A percentile compares a stretch with the other conserved stretches of the same genome.
Conservation (phyloP, 2,797 vertebrate genomes). For the Discoglossus pictus region DNA sequence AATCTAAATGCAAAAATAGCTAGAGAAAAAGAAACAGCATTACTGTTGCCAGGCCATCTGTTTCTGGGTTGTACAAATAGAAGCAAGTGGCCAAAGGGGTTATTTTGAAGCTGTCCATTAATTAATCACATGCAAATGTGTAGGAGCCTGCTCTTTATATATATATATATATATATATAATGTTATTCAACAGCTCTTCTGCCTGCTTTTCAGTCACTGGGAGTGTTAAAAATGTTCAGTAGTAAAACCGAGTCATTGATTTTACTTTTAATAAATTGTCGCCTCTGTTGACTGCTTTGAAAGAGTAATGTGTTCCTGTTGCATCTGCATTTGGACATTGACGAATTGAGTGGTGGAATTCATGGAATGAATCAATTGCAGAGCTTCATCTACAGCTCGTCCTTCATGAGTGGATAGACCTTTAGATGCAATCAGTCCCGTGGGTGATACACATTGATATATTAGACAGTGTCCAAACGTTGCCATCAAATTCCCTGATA, state of each 20-base stretch:
- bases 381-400: no score
- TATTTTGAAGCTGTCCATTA: constrained; percentile 31
- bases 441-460: no score
- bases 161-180: no score
- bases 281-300: no score
- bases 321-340: no score
- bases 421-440: no score
- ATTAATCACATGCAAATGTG: constrained; percentile 19
- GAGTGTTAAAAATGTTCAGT: not conserved
- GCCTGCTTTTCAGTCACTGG: not conserved
- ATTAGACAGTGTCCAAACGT: no score
- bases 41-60: constrained; percentile 8
- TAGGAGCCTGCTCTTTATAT: not conserved
- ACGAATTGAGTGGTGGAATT: no score
- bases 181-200: constrained; percentile 4
- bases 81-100: constrained; percentile 15
- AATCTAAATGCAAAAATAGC: constrained; percentile 1
- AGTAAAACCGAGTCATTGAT: not conserved
- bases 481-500: no score
- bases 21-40: not conserved
- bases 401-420: no score
- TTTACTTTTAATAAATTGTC: not conserved
- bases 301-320: no score
- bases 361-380: no score
- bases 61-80: constrained; percentile 13